A percentile compares a stretch with the other conserved stretches of the same genome.
These are phyloP conservation scores for Erpornis zantholeuca DNA, from an alignment of 2,113 vertebrate genomes.

Conservation along the genomic window DNA sequence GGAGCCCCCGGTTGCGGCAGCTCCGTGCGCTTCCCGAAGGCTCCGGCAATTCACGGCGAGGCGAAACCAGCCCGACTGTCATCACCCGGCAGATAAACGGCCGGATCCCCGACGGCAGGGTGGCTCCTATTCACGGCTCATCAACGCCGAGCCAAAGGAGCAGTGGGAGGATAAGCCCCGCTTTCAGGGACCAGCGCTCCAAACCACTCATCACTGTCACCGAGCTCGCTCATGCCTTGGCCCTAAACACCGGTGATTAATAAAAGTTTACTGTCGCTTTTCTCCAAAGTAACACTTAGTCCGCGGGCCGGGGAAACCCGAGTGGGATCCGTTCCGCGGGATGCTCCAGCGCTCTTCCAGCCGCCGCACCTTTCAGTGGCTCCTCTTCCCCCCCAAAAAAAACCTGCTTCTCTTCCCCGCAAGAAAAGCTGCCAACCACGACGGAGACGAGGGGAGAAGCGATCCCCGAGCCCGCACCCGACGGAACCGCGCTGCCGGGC, in stretches of 20 bases:
- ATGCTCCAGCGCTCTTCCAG: neutral
- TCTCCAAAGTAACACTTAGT: neutral
- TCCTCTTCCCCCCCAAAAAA: neutral
- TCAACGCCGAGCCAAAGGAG: slow-evolving; percentile 55
- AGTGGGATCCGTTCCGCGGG: neutral
- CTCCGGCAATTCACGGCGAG: slow-evolving; percentile 66
- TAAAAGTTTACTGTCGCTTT: slow-evolving; percentile 27
- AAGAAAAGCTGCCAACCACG: neutral
- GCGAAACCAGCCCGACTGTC: slow-evolving; percentile 55
- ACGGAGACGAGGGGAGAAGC: neutral
- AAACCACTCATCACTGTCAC: slow-evolving; percentile 65
- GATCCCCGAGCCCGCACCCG: neutral
- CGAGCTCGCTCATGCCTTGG: slow-evolving; percentile 21
- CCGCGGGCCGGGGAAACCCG: neutral
- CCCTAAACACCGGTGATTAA: slow-evolving; percentile 38
- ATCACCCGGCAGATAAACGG: slow-evolving; percentile 74
- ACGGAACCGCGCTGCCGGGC: neutral
- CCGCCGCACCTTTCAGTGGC: neutral
- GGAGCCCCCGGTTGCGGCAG: neutral
- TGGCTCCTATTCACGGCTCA: slow-evolving; percentile 60
- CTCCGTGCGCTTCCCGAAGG: slow-evolving; percentile 66
- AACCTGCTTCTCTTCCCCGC: neutral
- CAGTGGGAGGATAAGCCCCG: slow-evolving; percentile 62
- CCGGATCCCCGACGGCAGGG: slow-evolving; percentile 64
- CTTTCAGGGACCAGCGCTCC: slow-evolving; percentile 53